Percentiles rank a stretch among this genome's conserved stretches.
phyloP scores from a whole-genome alignment of 2,888 invertebrate species.

The Petrolisthes manimaculis region DNA sequence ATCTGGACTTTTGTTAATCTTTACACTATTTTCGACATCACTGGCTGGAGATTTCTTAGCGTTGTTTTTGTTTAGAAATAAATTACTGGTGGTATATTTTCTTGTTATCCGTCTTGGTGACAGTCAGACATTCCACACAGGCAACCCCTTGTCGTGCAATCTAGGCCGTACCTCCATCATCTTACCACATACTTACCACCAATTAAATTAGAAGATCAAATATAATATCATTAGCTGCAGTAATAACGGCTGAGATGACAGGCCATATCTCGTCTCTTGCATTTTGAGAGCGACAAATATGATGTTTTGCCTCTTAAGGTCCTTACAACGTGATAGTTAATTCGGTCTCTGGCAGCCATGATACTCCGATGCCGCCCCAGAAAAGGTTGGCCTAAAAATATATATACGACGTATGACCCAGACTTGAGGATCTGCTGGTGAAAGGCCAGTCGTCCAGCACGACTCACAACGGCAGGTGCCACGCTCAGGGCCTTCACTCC shows the following conservation, averaged over 20 bases:
- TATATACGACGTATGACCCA: conserved; percentile 39
- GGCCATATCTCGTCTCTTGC: neutral
- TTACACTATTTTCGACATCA: too few relatives aligned
- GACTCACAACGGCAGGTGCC: conserved; percentile 41
- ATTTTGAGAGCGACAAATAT: neutral
- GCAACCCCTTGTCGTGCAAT: neutral
- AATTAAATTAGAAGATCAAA: neutral
- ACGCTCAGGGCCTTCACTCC: conserved; percentile 22
- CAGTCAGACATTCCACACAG: neutral
- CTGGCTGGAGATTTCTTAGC: too few relatives aligned
- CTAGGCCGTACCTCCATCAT: neutral
- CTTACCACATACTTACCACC: neutral
- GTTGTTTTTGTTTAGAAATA: too few relatives aligned
- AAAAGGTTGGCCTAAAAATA: conserved; percentile 41
- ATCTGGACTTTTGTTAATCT: too few relatives aligned
- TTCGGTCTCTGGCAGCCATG: conserved; percentile 29
- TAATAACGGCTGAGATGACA: too few relatives aligned
- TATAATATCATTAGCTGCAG: too few relatives aligned
- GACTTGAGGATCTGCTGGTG: conserved; percentile 24
- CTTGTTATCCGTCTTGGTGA: neutral
- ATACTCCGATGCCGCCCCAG: conserved; percentile 28
- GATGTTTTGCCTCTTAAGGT: neutral
- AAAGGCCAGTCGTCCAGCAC: conserved; percentile 45
- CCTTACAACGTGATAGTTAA: conserved; percentile 19
- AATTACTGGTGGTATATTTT: neutral